A percentile compares a stretch with the other conserved stretches of the same genome.
phyloP scores from a whole-genome alignment of 2,113 vertebrate genomes.

The Panurus biarmicus region DNA sequence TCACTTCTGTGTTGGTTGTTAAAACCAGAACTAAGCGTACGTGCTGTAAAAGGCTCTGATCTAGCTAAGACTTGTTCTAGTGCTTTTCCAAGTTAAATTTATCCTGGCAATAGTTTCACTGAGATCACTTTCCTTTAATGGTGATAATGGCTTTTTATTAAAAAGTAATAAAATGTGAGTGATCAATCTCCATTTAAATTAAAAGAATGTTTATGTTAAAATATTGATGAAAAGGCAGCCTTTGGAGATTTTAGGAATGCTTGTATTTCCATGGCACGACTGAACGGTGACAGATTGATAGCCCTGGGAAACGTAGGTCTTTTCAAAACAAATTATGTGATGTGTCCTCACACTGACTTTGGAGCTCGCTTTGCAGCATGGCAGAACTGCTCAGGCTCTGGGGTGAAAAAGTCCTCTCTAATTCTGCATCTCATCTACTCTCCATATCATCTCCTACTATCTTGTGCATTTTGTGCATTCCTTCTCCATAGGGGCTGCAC shows the following conservation, averaged over 20 bases:
- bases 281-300: conserved; percentile 33
- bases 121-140: neutral
- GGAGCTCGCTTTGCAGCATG: neutral
- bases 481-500: neutral
- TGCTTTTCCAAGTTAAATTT: neutral
- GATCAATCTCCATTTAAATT: conserved; percentile 13
- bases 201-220: conserved; percentile 30
- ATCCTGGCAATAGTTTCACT: neutral
- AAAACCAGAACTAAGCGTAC: neutral
- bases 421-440: neutral
- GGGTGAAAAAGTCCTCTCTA: neutral
- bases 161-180: conserved; percentile 21
- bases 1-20: neutral
- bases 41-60: neutral
- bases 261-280: neutral
- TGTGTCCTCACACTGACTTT: neutral
- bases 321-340: neutral
- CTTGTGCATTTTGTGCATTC: neutral
- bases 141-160: neutral
- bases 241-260: neutral
- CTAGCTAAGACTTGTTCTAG: neutral
- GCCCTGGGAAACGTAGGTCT: neutral
- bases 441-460: neutral
- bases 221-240: conserved; percentile 29
- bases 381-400: neutral